phyloP scores from a whole-genome alignment of 2,797 vertebrate genomes.

The Gymnocypris eckloni region DNA sequence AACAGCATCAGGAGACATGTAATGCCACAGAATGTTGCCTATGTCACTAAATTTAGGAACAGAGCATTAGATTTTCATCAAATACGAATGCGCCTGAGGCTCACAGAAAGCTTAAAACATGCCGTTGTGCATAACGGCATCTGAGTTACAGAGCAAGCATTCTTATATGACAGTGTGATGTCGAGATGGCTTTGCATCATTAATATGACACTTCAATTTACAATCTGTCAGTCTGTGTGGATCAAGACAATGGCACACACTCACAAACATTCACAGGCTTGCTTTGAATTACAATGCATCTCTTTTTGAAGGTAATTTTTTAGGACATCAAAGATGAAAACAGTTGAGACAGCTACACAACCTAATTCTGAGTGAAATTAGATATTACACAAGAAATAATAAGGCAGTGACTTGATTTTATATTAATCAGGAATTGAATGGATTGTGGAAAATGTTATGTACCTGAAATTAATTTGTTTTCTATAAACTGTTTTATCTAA shows the following conservation, averaged over 20 bases:
- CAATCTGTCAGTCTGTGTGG: slow-evolving; percentile 36
- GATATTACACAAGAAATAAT: not conserved
- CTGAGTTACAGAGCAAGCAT: slow-evolving; percentile 26
- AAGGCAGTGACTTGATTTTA: not conserved
- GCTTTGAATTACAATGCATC: not conserved
- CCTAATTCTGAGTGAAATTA: not conserved
- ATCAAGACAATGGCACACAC: not conserved
- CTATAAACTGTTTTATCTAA: not conserved
- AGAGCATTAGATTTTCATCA: slow-evolving; percentile 17
- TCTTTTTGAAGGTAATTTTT: slow-evolving; percentile 2
- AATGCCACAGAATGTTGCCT: not conserved
- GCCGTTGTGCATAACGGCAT: not conserved
- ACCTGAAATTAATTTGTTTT: not conserved
- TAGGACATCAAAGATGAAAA: not conserved
- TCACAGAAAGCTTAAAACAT: slow-evolving; percentile 25
- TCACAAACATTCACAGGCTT: slow-evolving; percentile 33
- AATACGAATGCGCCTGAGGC: no score
- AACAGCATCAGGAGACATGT: not conserved
- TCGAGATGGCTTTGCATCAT: slow-evolving; percentile 49
- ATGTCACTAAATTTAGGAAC: not conserved
- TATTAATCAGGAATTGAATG: not conserved
- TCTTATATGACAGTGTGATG: slow-evolving; percentile 32
- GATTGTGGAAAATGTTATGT: not conserved
- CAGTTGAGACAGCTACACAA: not conserved
- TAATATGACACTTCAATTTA: slow-evolving; percentile 59